Base-by-base conservation (phyloP, 2,797 vertebrate genomes). In the Helarctos malayanus region DNA sequence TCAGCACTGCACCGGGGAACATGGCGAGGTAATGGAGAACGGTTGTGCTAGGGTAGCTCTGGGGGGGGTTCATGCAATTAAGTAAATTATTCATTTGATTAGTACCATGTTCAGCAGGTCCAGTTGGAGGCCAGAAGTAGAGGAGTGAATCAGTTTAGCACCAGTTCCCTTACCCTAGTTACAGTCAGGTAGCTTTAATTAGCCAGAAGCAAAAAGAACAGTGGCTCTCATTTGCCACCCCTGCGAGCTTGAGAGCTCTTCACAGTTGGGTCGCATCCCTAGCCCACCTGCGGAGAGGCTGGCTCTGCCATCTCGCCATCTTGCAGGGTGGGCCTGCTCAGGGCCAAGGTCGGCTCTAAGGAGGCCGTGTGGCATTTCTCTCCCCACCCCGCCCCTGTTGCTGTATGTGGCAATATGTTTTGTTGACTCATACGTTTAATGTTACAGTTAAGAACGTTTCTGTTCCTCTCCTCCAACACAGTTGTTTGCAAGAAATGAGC, bases 31-130 rank as follows among this genome's bases (percentile, higher is more conserved):
- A 78, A 83, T 93, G 91, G 91, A 88, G 97, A 97, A 96, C 96
- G 76, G 86, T 96, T 96, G 94, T 95, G 95, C 97, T 94, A 95
- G 91, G 97, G 84, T 91, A 95, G 92, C 95, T 97, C 98, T 87
- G 54, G 15, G 76, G 92, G 92, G 98, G 95, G 5, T 91, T 84
- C 96, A 63, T 54, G 68, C 71, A 85, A 56, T 98, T 98, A 98
- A 98, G 97, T 96, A 93, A 98, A 98, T 97, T 57, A 97, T 98
- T 97, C 96, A 93, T 98, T n/a, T 27, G 96, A 95, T 98, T 91
- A 93, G 91, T 94, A 89, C 97, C 97, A 75, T 87, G 95, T 96
- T 98, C 97, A 97, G 84, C 97, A 94, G 97, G 95, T 98, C 97
- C 93, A 68, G 8, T 49, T 97, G 94, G 96, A 91, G 93, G 89